These are phyloP conservation scores for Penaeus chinensis DNA, from an alignment of 1,140 invertebrate genomes.

Conservation along the genomic window DNA sequence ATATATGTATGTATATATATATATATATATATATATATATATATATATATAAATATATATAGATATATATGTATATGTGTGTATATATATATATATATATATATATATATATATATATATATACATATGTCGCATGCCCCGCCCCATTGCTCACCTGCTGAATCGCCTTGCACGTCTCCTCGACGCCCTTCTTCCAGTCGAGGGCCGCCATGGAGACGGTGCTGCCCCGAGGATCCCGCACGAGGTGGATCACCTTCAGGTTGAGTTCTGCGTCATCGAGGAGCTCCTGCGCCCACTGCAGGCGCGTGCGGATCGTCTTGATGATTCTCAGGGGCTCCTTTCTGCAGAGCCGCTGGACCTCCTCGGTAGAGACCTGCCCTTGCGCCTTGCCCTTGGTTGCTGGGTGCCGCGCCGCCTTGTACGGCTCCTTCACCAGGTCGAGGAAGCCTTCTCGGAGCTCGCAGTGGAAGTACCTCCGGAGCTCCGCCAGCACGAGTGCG, in stretches of 20 bases:
- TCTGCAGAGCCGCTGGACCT: not conserved
- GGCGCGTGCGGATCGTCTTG: constrained; percentile 32
- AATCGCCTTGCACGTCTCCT: not conserved
- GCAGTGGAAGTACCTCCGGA: constrained; percentile 2
- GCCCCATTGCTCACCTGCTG: too few species aligned
- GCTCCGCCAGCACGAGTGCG: not conserved
- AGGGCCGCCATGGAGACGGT: constrained; percentile 10
- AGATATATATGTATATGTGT: too few species aligned
- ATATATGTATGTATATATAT: too few species aligned
- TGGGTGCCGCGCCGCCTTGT: not conserved
- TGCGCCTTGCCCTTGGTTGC: not conserved
- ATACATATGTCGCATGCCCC: too few species aligned
- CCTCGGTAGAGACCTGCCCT: not conserved
- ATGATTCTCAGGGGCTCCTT: constrained; percentile 26
- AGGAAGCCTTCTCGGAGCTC: not conserved
- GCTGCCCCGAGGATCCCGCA: constrained; percentile 32
- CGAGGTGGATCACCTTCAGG: constrained; percentile 43
- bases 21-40: too few species aligned
- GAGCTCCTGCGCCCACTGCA: constrained; percentile 7
- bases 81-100: too few species aligned
- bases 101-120: too few species aligned
- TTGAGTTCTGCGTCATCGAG: not conserved
- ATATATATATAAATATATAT: too few species aligned
- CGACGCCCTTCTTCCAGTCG: not conserved
- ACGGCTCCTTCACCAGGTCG: not conserved